These are phyloP conservation scores for Ametastegia equiseti DNA, from an alignment of 2,888 invertebrate genomes.

Conservation along the genomic window DNA sequence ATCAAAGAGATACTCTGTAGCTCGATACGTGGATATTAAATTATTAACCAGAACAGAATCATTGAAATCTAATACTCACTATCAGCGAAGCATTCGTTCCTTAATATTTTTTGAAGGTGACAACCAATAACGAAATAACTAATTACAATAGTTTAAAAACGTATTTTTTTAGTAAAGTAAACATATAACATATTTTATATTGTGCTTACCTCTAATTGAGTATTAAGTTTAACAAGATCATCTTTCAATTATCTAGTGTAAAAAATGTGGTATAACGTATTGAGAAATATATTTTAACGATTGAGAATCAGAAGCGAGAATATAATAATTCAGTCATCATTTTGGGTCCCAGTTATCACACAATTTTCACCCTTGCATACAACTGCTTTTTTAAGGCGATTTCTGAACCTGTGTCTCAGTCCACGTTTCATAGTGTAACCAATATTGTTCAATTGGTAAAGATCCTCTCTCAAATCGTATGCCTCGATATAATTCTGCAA, in stretches of 20 bases:
- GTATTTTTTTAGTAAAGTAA: too few species aligned
- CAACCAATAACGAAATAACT: too few species aligned
- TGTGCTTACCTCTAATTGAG: too few species aligned
- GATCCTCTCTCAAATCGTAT: conserved; percentile 86
- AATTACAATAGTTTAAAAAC: too few species aligned
- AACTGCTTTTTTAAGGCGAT: conserved; percentile 62
- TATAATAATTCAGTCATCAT: not conserved
- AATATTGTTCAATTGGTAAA: conserved; percentile 85
- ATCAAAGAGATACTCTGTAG: not conserved
- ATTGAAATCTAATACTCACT: too few species aligned
- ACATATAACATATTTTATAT: too few species aligned
- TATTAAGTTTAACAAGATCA: too few species aligned
- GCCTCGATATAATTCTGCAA: conserved; percentile 84
- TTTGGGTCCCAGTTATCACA: conserved; percentile 53
- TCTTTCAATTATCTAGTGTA: not conserved
- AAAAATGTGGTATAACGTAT: not conserved
- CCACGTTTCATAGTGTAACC: conserved; percentile 65
- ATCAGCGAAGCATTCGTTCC: too few species aligned
- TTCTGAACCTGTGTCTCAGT: conserved; percentile 61
- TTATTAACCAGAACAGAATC: not conserved
- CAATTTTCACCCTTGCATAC: conserved; percentile 61
- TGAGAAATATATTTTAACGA: not conserved
- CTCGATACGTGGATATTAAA: not conserved
- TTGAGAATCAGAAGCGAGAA: not conserved
- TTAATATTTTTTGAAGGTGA: too few species aligned